Percentiles rank a stretch among this genome's conserved stretches.
These are phyloP conservation scores for Hyla sarda DNA, from an alignment of 2,113 vertebrate genomes.

Conservation along the genomic window DNA sequence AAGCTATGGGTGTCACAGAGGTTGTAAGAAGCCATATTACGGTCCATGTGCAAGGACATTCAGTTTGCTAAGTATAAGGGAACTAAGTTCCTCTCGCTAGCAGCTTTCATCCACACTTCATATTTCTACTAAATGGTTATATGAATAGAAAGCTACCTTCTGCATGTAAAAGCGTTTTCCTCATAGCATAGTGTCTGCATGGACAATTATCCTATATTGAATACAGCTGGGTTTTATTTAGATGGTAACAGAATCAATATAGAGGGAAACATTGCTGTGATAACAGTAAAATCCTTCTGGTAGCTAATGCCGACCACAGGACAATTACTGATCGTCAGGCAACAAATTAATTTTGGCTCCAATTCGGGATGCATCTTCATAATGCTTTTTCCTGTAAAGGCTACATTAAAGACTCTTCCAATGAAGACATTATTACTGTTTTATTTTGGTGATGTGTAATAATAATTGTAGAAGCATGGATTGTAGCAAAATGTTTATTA, in stretches of 20 bases:
- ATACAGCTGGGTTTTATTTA: constrained; percentile 46
- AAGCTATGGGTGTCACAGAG: too few species aligned
- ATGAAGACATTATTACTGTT: too few species aligned
- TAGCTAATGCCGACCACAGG: constrained; percentile 18
- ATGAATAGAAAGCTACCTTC: constrained; percentile 9
- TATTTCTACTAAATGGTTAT: not conserved
- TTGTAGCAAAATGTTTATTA: too few species aligned
- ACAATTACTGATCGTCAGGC: not conserved
- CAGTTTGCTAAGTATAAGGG: not conserved
- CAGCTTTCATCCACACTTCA: not conserved
- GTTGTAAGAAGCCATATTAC: not conserved
- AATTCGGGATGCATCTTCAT: not conserved
- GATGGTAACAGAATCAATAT: constrained; percentile 38
- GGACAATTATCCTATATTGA: constrained; percentile 54
- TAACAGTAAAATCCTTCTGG: constrained; percentile 23
- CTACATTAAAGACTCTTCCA: too few species aligned
- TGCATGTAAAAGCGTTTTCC: constrained; percentile 34
- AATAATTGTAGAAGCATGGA: too few species aligned
- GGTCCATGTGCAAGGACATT: not conserved
- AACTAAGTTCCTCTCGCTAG: not conserved
- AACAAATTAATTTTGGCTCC: not conserved
- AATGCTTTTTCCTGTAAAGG: not conserved
- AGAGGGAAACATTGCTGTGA: constrained; percentile 26
- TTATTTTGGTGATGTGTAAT: too few species aligned
- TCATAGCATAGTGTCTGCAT: constrained; percentile 11